phyloP scores from a whole-genome alignment of 2,888 invertebrate species.

The Cerastis rubricosa region DNA sequence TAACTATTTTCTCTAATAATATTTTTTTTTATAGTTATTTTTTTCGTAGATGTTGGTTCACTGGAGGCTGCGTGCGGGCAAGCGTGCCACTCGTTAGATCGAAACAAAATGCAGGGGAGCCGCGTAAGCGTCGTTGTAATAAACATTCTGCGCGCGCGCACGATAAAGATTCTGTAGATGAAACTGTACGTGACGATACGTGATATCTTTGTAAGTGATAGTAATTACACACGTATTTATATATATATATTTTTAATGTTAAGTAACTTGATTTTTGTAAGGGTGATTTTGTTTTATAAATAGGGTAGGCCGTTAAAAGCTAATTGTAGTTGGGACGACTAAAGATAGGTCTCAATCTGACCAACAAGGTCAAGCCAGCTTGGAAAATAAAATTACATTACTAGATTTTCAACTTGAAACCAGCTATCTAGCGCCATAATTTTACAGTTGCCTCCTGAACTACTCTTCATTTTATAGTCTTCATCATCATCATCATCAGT shows the following conservation, averaged over 20 bases:
- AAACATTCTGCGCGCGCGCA: slow-evolving; percentile 65
- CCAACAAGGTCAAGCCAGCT: neutral
- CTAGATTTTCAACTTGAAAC: neutral
- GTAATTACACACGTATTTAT: slow-evolving; percentile 17
- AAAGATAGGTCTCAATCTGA: neutral
- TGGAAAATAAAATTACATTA: neutral
- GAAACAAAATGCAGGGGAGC: slow-evolving; percentile 68
- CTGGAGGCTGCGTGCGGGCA: slow-evolving; percentile 66
- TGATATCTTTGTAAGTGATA: slow-evolving; percentile 29
- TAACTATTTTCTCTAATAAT: slow-evolving; percentile 12
- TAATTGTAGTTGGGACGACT: neutral
- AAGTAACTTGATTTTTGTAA: neutral
- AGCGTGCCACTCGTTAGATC: slow-evolving; percentile 69
- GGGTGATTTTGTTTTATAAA: neutral
- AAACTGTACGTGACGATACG: slow-evolving; percentile 60
- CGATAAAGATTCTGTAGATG: slow-evolving; percentile 59
- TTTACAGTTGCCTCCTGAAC: neutral
- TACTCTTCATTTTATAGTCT: neutral
- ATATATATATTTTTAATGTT: neutral
- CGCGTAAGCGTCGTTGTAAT: slow-evolving; percentile 67
- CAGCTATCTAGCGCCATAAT: neutral
- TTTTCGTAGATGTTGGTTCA: slow-evolving; percentile 26
- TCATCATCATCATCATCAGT: neutral
- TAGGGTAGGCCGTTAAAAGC: neutral
- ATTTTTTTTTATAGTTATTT: no score